Percentiles rank a stretch among this genome's conserved stretches.
Conservation (phyloP, 2,888 invertebrate genomes). For the Limenitis camilla region DNA sequence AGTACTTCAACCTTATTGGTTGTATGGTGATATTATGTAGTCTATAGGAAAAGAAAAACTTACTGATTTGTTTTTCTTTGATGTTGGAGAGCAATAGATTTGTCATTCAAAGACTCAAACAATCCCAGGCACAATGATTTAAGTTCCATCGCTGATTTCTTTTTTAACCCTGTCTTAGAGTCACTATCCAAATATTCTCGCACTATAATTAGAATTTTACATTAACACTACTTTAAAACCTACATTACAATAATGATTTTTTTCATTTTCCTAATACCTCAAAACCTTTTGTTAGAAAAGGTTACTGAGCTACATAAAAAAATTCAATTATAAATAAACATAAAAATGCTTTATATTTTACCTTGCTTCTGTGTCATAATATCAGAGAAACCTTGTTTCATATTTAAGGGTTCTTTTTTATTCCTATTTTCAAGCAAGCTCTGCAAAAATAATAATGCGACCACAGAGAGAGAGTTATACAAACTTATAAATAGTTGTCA, state of each 20-base stretch:
- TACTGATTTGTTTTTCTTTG: conserved; percentile 91
- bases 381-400: conserved; percentile 80
- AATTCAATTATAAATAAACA: too few species aligned
- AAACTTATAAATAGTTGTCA: too few species aligned
- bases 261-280: too few species aligned
- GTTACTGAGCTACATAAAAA: too few species aligned
- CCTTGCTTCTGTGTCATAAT: conserved; percentile 88
- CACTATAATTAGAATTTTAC: conserved; percentile 66
- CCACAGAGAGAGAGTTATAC: background rate
- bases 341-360: conserved; percentile 40
- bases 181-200: conserved; percentile 82
- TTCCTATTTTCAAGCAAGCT: conserved; percentile 81
- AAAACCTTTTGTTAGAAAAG: too few species aligned
- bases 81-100: conserved; percentile 87
- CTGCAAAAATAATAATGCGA: conserved; percentile 69
- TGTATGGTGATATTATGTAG: too few species aligned
- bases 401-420: conserved; percentile 80
- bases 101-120: conserved; percentile 89
- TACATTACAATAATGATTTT: too few species aligned
- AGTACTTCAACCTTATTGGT: too few species aligned
- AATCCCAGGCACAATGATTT: conserved; percentile 85
- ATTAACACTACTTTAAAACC: too few species aligned
- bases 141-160: conserved; percentile 80
- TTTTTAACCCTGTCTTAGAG: conserved; percentile 48
- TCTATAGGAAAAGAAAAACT: conserved; percentile 24